Base-by-base conservation (phyloP, 1,140 invertebrate species). In the Dreissena polymorpha region DNA sequence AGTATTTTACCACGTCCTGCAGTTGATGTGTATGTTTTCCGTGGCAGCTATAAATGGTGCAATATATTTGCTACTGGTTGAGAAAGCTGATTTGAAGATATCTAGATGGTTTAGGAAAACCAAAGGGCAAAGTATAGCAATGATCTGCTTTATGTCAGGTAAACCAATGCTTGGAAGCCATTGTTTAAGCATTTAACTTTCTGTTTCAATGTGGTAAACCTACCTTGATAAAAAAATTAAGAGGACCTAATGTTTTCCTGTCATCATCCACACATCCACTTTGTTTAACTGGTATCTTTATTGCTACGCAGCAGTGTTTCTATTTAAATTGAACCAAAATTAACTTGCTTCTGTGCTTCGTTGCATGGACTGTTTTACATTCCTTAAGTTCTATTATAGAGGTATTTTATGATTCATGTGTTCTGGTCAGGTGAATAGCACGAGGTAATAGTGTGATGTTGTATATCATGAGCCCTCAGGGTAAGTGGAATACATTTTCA, bases 91-190 rank as follows among this genome's bases (percentile, higher is more conserved):
- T 23, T 72, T 29, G 0, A 80, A 39, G 53, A 50, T 80, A 23
- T 70, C 78, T 60, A 53, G 78, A 39, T 29, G 51, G 25, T 49
- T 80, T 21, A 71, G 69, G 29, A 80, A 80, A 57, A 80, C 71
- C 25, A 71, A 63, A 72, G 57, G 72, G 57, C n/a, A 51, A 39
- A 39, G 68, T 13, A 80, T 80, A 53, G 68, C 78, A 39, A 21
- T 80, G 18, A 7, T 80, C n/a, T 80, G 78, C 72, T 80, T 80
- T 27, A 63, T 50, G 23, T 80, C 78, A 51, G 78, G 78, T 79
- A 49, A 60, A 55, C 49, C 25, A 29, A 71, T 63, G 60, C 18
- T 63, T 63, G 23, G 23, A 63, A 10, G 18, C 2, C 2, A 63
- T 63, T 23, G 18, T n/a, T 10, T 5, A 63, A 63, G 60, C 10